Conservation (phyloP, 2,797 vertebrate species). For the Loriculus beryllinus region DNA sequence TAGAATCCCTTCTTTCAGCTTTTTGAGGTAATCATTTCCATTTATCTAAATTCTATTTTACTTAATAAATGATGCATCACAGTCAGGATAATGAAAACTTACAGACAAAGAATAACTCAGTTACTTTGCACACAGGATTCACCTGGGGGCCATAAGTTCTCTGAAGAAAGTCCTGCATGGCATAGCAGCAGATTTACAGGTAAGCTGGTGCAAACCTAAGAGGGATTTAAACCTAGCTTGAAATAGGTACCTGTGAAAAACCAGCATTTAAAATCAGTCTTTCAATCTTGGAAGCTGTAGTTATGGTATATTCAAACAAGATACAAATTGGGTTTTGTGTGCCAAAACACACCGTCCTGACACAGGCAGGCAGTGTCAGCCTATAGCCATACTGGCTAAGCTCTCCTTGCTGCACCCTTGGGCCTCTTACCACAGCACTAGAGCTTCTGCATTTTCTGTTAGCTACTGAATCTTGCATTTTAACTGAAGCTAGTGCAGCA, state of each 20-base stretch:
- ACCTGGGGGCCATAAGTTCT: neutral
- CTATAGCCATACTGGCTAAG: fast-evolving
- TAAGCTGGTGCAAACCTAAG: neutral
- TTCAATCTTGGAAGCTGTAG: neutral
- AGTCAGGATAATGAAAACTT: neutral
- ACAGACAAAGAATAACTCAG: neutral
- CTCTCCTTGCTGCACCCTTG: neutral
- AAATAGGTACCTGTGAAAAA: neutral
- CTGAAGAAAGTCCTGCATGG: neutral
- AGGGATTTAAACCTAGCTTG: neutral
- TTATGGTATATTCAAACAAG: neutral
- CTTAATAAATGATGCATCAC: neutral
- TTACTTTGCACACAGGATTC: neutral
- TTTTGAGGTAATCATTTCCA: neutral
- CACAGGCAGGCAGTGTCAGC: fast-evolving
- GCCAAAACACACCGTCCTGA: neutral
- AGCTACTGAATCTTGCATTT: neutral
- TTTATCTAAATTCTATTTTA: neutral
- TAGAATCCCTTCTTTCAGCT: neutral
- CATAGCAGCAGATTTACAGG: neutral
- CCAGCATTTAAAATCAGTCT: neutral
- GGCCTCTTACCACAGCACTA: neutral
- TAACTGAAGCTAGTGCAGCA: neutral
- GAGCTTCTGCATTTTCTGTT: neutral
- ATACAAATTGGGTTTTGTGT: neutral